Conservation (phyloP, 2,797 vertebrate species). For the Anableps anableps region DNA sequence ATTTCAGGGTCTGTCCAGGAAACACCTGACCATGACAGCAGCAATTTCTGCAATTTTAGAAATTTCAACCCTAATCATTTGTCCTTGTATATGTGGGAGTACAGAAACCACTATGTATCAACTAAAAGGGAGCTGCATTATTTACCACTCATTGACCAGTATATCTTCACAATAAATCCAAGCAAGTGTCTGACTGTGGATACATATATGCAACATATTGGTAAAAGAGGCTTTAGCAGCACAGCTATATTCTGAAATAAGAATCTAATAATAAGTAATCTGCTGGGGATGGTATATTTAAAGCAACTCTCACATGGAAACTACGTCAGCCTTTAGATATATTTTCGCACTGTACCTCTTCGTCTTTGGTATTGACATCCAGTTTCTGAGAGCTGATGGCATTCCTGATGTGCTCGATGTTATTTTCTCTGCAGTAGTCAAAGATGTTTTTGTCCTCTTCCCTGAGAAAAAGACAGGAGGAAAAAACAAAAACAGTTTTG, state of each 20-base stretch:
- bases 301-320: slow-evolving; percentile 4
- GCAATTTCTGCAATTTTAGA: slow-evolving; percentile 33
- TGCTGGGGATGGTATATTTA: slow-evolving; percentile 8
- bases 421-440: slow-evolving; percentile 99
- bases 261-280: not conserved
- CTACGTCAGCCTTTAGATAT: slow-evolving; percentile 6
- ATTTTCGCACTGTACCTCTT: slow-evolving; percentile 85
- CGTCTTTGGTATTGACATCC: slow-evolving; percentile 92
- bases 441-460: slow-evolving; percentile 99
- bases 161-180: not conserved
- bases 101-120: slow-evolving; percentile 47
- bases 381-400: slow-evolving; percentile 89
- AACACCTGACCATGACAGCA: slow-evolving; percentile 52
- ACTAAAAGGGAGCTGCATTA: slow-evolving; percentile 15
- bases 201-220: not conserved
- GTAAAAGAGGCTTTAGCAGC: slow-evolving; percentile 17
- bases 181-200: not conserved
- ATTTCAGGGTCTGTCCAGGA: slow-evolving; percentile 59
- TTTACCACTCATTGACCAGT: slow-evolving; percentile 1
- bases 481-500: not conserved
- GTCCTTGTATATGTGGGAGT: slow-evolving; percentile 23
- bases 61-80: slow-evolving; percentile 30
- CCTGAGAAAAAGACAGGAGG: slow-evolving; percentile 70
- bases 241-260: slow-evolving; percentile 3
- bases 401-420: slow-evolving; percentile 90